A percentile compares a stretch with the other conserved stretches of the same genome.
phyloP scores from a whole-genome alignment of 2,888 invertebrate genomes.

The Atethmia centrago region DNA sequence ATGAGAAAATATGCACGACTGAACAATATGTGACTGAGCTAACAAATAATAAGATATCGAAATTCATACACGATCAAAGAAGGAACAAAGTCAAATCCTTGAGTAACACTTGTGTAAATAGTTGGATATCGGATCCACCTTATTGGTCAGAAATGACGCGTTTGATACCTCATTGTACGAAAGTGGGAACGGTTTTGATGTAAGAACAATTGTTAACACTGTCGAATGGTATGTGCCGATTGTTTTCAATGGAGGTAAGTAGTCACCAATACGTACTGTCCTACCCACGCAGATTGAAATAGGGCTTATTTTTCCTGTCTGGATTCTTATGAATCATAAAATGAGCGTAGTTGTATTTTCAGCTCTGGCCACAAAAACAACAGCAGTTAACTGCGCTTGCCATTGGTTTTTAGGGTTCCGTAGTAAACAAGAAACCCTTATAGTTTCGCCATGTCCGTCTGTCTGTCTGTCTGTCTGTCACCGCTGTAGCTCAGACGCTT shows the following conservation, averaged over 20 bases:
- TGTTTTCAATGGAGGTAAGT: slow-evolving; percentile 19
- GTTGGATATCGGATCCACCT: slow-evolving; percentile 76
- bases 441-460: too few species aligned
- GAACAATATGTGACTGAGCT: neutral
- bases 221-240: slow-evolving; percentile 3
- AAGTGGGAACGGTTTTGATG: slow-evolving; percentile 48
- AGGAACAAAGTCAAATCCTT: slow-evolving; percentile 75
- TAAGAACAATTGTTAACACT: slow-evolving; percentile 42
- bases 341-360: slow-evolving; percentile 14
- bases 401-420: too few species aligned
- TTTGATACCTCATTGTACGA: slow-evolving; percentile 48
- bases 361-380: slow-evolving; percentile 22
- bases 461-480: too few species aligned
- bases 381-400: slow-evolving; percentile 6
- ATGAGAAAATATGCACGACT: slow-evolving; percentile 25
- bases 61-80: slow-evolving; percentile 23
- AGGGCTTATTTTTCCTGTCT: slow-evolving; percentile 47
- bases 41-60: slow-evolving; percentile 32
- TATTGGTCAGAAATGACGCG: slow-evolving; percentile 70
- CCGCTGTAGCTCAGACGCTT: too few species aligned
- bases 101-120: slow-evolving; percentile 84
- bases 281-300: slow-evolving; percentile 19
- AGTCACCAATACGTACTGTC: slow-evolving; percentile 20
- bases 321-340: slow-evolving; percentile 23
- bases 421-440: too few species aligned